Conservation (phyloP, 92 coral and sea anemone genomes). For the Montipora capitata region DNA sequence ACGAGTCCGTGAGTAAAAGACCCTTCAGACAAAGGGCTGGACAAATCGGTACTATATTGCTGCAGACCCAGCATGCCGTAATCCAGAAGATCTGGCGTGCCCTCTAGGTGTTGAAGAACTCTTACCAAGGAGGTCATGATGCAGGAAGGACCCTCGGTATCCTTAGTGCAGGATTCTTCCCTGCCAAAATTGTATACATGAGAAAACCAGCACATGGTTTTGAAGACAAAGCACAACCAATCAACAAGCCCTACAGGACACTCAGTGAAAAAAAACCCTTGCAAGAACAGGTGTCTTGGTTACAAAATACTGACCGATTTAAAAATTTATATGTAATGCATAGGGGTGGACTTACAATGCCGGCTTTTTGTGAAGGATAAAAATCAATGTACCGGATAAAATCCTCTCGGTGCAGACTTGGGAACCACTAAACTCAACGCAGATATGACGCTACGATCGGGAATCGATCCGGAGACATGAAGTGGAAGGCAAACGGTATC, state of each 20-base stretch:
- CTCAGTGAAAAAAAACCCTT: too few species aligned
- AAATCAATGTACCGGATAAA: too few species aligned
- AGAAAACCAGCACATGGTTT: neutral
- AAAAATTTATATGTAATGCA: too few species aligned
- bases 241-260: neutral
- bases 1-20: constrained; percentile 88
- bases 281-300: too few species aligned
- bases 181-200: constrained; percentile 4
- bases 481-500: too few species aligned
- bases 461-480: too few species aligned
- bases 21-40: constrained; percentile 71
- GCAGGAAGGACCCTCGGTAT: constrained; percentile 29
- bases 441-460: too few species aligned
- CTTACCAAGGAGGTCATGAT: constrained; percentile 82
- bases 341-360: too few species aligned
- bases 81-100: constrained; percentile 78
- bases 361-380: too few species aligned
- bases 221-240: neutral
- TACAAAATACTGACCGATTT: too few species aligned
- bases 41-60: constrained; percentile 85
- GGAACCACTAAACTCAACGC: too few species aligned
- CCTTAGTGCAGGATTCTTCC: constrained; percentile 29
- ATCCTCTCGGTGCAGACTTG: too few species aligned
- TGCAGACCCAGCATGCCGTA: constrained; percentile 87
- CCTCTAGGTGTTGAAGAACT: constrained; percentile 83